Percentiles rank a stretch among this genome's conserved stretches.
phyloP scores from a whole-genome alignment of 2,113 vertebrate species.

The Boleophthalmus pectinirostris region DNA sequence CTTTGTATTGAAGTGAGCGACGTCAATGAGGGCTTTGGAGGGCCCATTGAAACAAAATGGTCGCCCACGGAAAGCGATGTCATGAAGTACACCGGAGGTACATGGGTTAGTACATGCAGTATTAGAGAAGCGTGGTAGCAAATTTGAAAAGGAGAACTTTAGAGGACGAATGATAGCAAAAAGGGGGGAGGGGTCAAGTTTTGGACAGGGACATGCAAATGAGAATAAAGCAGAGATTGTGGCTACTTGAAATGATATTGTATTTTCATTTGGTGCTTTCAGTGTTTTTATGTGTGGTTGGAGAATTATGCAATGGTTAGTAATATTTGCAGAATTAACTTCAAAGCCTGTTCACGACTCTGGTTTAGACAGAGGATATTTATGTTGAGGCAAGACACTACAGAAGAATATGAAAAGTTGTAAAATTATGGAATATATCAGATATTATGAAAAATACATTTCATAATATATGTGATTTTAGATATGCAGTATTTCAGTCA shows the following conservation, averaged over 20 bases:
- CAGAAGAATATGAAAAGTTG: too few species aligned
- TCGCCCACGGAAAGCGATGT: constrained; percentile 1
- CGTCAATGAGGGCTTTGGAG: not conserved
- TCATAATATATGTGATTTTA: too few species aligned
- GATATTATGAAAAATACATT: too few species aligned
- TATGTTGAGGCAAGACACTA: too few species aligned
- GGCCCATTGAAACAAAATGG: not conserved
- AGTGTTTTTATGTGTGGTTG: not conserved
- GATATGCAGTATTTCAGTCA: too few species aligned
- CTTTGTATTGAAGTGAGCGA: not conserved
- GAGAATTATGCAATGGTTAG: not conserved
- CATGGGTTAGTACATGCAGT: not conserved
- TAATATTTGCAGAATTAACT: too few species aligned
- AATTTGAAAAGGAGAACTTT: not conserved
- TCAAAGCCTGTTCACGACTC: not conserved
- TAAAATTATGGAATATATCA: too few species aligned
- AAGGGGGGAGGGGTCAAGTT: not conserved
- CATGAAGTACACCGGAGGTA: not conserved
- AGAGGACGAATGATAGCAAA: not conserved
- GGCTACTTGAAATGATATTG: not conserved
- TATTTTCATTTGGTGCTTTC: not conserved
- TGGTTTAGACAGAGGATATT: not conserved
- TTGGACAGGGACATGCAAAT: not conserved
- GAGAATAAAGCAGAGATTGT: not conserved
- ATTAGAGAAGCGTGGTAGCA: not conserved